Percentiles rank a stretch among this genome's conserved stretches.
These are phyloP conservation scores for Pangasianodon gigas DNA, from an alignment of 2,113 vertebrate genomes.

Conservation along the genomic window DNA sequence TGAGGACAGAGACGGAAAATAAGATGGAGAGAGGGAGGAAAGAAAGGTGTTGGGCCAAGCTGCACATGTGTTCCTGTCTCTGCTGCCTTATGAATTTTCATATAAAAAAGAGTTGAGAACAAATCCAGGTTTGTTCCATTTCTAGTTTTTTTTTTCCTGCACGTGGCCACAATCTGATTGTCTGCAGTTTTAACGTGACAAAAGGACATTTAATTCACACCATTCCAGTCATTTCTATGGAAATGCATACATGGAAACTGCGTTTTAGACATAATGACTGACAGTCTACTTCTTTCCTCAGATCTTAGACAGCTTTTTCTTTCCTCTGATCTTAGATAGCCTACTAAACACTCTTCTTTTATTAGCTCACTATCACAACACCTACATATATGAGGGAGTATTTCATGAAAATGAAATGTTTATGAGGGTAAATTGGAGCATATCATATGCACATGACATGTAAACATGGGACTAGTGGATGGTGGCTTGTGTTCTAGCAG, in stretches of 20 bases:
- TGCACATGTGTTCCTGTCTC: constrained; percentile 63
- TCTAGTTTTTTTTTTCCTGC: constrained; percentile 33
- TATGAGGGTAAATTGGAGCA: neutral
- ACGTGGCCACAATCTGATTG: constrained; percentile 45
- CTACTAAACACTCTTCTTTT: neutral
- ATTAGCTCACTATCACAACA: neutral
- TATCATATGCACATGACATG: neutral
- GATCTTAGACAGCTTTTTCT: neutral
- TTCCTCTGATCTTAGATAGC: neutral
- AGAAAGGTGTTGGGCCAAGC: constrained; percentile 51
- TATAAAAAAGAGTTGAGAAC: constrained; percentile 45
- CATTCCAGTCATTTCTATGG: neutral
- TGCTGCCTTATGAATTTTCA: constrained; percentile 49
- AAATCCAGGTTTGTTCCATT: constrained; percentile 30
- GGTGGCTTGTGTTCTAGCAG: neutral
- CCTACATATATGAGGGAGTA: neutral
- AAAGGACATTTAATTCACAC: constrained; percentile 1
- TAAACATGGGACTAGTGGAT: neutral
- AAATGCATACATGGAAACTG: constrained; percentile 7
- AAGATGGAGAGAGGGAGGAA: neutral
- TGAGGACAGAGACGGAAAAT: constrained; percentile 11
- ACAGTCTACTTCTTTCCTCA: neutral
- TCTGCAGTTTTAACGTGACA: constrained; percentile 5
- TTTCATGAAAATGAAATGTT: neutral
- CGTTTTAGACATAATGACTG: neutral